Base-by-base conservation (phyloP, 2,888 invertebrate genomes). In the Ophonus ardosiacus region DNA sequence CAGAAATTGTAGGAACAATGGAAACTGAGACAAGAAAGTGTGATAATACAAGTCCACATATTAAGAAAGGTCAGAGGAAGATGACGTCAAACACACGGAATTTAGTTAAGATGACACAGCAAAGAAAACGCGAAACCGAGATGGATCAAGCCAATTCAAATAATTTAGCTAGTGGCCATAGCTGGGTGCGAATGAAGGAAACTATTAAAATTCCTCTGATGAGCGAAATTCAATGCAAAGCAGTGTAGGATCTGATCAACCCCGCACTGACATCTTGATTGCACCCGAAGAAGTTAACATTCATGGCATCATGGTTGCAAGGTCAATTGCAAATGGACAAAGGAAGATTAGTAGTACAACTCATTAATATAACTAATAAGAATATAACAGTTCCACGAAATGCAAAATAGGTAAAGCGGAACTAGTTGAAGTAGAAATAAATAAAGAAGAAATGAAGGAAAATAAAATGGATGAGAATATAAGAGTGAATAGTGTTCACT, bases 331-430 rank as follows among this genome's bases (percentile, higher is more conserved):
- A 17, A 59, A 59, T 7, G 59, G 59, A 15, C n/a, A 10, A 15
- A 17, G 5, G 10, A 59, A 10, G 10, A 59, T 5, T 59, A 59
- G 5, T 17, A 59, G 17, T 59, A 7, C n/a, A 59, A 59, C 15
- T 59, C 6, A 59, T 59, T 15, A 59, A 59, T 59, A 59, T 17
- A 6, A 15, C 7, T n/a, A 59, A 59, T 10, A 15, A n/a, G 13
- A 10, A 15, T 7, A 17, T 59, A 6, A n/a, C 4, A 17, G 18
- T 61, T 61, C 61, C 61, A 61, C 7, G 7, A n/a, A 61, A 61
- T 18, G n/a, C 61, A n/a, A n/a, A 1, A 8, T n/a, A n/a, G 61
- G 61, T 61, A 61, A 61, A 61, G 61, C 61, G 15, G 61, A 61
- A 61, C 7, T 61, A 61, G 15, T 61, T 17, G 61, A 17, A 6